Conservation (phyloP, 2,797 vertebrate genomes). For the Sarcoramphus papa region DNA sequence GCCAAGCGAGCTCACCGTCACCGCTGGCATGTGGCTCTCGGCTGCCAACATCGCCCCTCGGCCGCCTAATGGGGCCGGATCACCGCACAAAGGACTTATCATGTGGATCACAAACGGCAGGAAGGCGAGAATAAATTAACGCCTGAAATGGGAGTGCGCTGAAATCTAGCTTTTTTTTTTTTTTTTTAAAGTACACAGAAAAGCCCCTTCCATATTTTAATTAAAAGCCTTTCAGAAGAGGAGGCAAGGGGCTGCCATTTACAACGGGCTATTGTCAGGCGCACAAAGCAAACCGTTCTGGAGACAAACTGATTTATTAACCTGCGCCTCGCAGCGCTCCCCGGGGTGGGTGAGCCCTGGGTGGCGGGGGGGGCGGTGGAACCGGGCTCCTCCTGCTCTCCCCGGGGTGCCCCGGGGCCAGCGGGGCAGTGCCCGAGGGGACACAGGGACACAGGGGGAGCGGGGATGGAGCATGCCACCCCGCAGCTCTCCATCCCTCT, state of each 20-base stretch:
- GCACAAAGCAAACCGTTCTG: constrained; percentile 26
- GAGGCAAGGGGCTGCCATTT: constrained; percentile 53
- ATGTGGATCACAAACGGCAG: not conserved
- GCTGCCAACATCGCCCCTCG: fast-evolving
- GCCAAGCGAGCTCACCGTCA: fast-evolving
- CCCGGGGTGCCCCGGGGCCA: fast-evolving
- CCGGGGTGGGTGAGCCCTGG: not conserved
- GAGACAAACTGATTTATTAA: constrained; percentile 64
- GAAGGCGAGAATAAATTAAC: not conserved
- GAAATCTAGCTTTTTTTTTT: not conserved
- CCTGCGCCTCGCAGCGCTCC: not conserved
- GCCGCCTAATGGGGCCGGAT: not conserved
- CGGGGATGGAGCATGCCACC: not conserved
- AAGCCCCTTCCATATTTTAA: constrained; percentile 55
- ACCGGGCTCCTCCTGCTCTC: not conserved
- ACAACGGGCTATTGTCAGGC: constrained; percentile 48
- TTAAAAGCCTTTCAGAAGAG: constrained; percentile 55
- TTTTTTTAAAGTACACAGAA: not conserved
- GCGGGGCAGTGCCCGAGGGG: fast-evolving
- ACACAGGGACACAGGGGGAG: not conserved
- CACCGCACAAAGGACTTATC: not conserved
- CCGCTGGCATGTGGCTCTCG: fast-evolving
- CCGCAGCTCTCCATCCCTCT: not conserved
- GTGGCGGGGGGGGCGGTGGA: fast-evolving
- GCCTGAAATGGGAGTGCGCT: not conserved